Percentiles rank a stretch among this genome's conserved stretches.
phyloP scores from a whole-genome alignment of 1,140 invertebrate species.

The Brachionus paranguensis region DNA sequence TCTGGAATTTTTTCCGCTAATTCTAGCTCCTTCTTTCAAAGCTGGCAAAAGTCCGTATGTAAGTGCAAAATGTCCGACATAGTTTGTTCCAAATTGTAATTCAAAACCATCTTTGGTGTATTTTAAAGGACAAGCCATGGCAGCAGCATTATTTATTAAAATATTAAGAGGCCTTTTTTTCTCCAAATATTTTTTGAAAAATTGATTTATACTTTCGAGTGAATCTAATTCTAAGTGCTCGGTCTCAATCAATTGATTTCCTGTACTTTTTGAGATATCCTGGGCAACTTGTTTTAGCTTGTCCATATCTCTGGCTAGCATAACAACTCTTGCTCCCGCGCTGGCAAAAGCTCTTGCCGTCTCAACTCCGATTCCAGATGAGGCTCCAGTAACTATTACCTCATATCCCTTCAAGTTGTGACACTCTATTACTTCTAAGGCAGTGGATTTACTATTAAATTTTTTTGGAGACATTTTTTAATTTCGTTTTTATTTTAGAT shows the following conservation, averaged over 20 bases:
- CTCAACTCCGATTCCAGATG: neutral
- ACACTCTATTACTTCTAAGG: neutral
- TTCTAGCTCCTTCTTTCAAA: neutral
- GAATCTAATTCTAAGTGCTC: slow-evolving; percentile 46
- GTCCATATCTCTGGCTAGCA: slow-evolving; percentile 71
- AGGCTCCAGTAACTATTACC: neutral
- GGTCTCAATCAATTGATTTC: slow-evolving; percentile 68
- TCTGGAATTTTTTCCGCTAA: slow-evolving; percentile 35
- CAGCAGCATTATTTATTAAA: neutral
- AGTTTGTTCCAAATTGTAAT: slow-evolving; percentile 61
- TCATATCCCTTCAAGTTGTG: neutral
- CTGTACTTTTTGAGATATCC: slow-evolving; percentile 69
- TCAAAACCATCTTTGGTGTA: slow-evolving; percentile 69
- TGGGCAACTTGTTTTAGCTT: slow-evolving; percentile 68
- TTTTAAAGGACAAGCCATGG: neutral
- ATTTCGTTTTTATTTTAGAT: neutral
- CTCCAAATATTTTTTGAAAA: neutral
- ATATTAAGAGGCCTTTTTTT: neutral
- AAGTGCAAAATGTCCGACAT: slow-evolving; percentile 53
- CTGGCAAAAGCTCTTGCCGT: slow-evolving; percentile 56
- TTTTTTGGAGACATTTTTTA: neutral
- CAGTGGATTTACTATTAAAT: neutral
- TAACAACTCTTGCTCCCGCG: slow-evolving; percentile 67
- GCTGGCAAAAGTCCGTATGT: slow-evolving; percentile 44
- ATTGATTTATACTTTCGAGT: neutral